Conservation (phyloP, 2,113 vertebrate species). For the Peromyscus leucopus region DNA sequence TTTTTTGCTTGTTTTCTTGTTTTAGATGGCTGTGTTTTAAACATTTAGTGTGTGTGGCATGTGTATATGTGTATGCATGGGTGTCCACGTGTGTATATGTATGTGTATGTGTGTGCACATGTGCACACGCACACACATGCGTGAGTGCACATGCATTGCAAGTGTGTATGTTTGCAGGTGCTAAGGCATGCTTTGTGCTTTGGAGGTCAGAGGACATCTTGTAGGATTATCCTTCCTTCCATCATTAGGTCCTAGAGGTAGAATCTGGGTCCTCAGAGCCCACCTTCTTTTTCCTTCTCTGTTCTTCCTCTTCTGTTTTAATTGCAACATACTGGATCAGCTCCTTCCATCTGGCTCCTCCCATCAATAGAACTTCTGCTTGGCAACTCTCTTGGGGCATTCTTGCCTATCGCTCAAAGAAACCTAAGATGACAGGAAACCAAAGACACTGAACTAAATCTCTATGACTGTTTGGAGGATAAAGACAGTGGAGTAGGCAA, state of each 20-base stretch:
- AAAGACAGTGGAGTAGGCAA: neutral
- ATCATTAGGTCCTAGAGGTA: neutral
- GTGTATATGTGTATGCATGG: neutral
- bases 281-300: neutral
- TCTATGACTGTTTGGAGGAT: neutral
- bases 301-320: neutral
- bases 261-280: too few species aligned
- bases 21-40: neutral
- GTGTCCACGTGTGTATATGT: neutral
- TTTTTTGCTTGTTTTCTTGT: neutral
- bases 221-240: neutral
- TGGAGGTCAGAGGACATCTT: neutral
- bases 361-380: neutral
- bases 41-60: neutral
- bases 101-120: neutral
- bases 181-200: neutral
- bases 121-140: too few species aligned
- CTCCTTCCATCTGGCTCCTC: neutral
- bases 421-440: neutral
- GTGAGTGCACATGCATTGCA: too few species aligned
- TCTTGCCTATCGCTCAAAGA: neutral
- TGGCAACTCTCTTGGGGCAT: neutral
- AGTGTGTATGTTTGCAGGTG: neutral
- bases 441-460: neutral
- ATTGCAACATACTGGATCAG: neutral